Percentiles rank a stretch among this genome's conserved stretches.
phyloP scores from a whole-genome alignment of 2,888 invertebrate species.

The Suillia variegata region DNA sequence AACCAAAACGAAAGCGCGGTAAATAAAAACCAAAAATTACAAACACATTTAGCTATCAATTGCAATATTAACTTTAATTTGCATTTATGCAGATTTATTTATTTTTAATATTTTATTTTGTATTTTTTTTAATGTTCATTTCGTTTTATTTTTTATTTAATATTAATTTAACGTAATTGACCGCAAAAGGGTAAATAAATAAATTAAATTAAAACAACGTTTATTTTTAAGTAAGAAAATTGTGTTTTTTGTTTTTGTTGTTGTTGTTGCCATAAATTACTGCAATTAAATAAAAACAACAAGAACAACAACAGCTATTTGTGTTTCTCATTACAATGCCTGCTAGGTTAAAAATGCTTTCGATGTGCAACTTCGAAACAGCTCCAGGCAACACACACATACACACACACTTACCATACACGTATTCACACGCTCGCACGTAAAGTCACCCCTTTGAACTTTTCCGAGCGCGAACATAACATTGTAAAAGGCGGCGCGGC shows the following conservation, averaged over 20 bases:
- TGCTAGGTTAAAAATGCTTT: neutral
- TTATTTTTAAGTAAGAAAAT: neutral
- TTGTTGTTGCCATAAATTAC: too few relatives aligned
- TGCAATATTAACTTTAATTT: conserved; percentile 1
- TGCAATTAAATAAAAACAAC: neutral
- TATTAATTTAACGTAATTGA: neutral
- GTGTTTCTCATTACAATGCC: conserved; percentile 29
- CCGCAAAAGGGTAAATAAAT: neutral
- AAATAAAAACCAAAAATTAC: too few relatives aligned
- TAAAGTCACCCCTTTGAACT: neutral
- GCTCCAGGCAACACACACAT: too few relatives aligned
- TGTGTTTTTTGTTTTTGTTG: too few relatives aligned
- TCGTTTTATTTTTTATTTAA: neutral
- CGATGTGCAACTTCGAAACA: neutral
- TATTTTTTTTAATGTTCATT: too few relatives aligned
- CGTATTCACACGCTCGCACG: neutral
- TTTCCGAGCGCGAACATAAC: neutral
- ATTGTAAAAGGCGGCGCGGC: too few relatives aligned
- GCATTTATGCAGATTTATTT: conserved; percentile 4
- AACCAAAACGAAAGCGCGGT: too few relatives aligned
- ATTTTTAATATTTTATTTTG: too few relatives aligned
- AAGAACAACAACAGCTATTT: conserved; percentile 11
- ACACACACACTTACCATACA: neutral
- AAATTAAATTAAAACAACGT: too few relatives aligned
- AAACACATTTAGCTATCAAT: too few relatives aligned